Evolutionary conservation across 2,888 invertebrate genomes (phyloP), one percentile per base, ranked within the genome.

Genomic region (Leptopterna dolabrata): DNA sequence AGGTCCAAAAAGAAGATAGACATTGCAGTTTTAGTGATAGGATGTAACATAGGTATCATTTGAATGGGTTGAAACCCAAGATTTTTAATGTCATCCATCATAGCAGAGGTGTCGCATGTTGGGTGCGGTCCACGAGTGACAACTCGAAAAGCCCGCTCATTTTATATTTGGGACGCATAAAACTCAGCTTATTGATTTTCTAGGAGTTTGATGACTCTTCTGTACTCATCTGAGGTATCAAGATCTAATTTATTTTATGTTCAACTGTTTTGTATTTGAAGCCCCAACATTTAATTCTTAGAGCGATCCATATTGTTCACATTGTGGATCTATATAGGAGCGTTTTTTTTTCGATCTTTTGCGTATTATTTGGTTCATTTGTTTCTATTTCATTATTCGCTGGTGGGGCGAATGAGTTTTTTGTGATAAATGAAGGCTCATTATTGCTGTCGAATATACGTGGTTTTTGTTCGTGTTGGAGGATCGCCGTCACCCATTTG

Each of bases 31-130:
- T 82, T 82, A 55, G 82, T 82, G 29, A 51, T 51, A 16, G 82
- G 82, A 55, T 82, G 82, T 27, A 27, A 55, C 11, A 82, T 24
- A 6, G 82, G 47, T 30, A 55, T 82, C 82, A 82, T 82, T n/a
- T n/a, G n/a, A n/a, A n/a, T n/a, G n/a, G n/a, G n/a, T n/a, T n/a
- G n/a, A n/a, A n/a, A n/a, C n/a, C 82, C 82, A 11, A 27, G 47
- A 27, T 51, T 24, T 82, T 82, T 29, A 29, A 82, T 27, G 51
- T 82, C 82, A 1, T 51, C 14, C 82, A 82, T 82, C 82, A 82
- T 82, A n/a, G 29, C 51, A 27, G 27, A 0, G n/a, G n/a, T n/a
- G n/a, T n/a, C n/a, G n/a, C n/a, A n/a, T n/a, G n/a, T n/a, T n/a
- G n/a, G n/a, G n/a, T n/a, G n/a, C n/a, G n/a, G n/a, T n/a, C n/a